phyloP scores from a whole-genome alignment of 2,797 vertebrate species.

The Tamandua tetradactyla region DNA sequence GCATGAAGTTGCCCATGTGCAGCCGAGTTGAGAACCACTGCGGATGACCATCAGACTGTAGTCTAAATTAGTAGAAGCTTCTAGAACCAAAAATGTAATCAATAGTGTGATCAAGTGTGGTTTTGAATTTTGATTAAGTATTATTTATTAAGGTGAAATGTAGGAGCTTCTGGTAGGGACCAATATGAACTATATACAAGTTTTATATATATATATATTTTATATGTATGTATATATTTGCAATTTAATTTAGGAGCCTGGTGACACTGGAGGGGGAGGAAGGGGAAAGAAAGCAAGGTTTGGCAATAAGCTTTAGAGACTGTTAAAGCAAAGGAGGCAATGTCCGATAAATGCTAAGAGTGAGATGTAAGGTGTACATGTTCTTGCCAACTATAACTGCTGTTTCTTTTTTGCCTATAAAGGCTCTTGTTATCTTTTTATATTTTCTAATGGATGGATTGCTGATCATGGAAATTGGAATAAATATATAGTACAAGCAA shows the following conservation, averaged over 20 bases:
- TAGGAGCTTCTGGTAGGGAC: background rate
- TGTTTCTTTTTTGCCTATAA: background rate
- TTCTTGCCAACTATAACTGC: background rate
- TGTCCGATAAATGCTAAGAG: background rate
- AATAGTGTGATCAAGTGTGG: background rate
- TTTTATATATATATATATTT: too few species aligned
- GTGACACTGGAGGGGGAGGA: background rate
- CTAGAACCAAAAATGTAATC: background rate
- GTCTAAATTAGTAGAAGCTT: background rate
- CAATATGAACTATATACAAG: background rate
- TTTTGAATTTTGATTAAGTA: background rate
- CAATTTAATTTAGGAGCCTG: background rate
- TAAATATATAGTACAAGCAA: background rate
- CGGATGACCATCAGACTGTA: background rate
- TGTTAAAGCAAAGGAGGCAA: background rate
- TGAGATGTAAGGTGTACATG: background rate
- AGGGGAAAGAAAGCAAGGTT: background rate
- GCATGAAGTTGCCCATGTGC: background rate
- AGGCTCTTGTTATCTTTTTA: background rate
- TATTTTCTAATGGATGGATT: background rate
- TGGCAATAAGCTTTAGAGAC: background rate
- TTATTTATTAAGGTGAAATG: background rate
- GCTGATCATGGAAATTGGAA: background rate
- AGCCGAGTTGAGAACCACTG: background rate
- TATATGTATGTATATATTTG: too few species aligned